Conservation (phyloP, 2,113 vertebrate genomes). For the Ailuropoda melanoleuca region DNA sequence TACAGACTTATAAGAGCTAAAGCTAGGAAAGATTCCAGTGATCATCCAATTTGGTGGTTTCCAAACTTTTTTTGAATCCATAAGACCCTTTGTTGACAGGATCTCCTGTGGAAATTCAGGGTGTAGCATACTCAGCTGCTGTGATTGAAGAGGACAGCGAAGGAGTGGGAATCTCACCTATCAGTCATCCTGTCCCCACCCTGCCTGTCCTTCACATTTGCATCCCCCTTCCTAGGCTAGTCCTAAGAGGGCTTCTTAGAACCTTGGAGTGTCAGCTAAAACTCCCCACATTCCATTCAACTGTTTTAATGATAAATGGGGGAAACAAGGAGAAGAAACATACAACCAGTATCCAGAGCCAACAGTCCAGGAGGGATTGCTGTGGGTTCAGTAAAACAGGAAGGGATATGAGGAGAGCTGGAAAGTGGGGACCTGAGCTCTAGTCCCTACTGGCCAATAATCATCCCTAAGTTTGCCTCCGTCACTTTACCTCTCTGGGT, state of each 20-base stretch:
- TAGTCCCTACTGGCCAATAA: too few species aligned
- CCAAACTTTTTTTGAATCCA: not conserved
- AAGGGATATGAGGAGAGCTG: not conserved
- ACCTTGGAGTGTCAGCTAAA: not conserved
- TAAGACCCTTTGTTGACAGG: not conserved
- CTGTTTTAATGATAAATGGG: not conserved
- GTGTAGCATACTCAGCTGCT: not conserved
- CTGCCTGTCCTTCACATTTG: not conserved
- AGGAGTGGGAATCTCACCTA: not conserved
- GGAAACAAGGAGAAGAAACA: not conserved
- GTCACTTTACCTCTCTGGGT: not conserved
- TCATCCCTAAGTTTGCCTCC: rapidly evolving
- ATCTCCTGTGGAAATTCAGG: not conserved
- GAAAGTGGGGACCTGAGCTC: not conserved
- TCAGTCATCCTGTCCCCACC: not conserved
- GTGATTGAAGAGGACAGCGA: not conserved
- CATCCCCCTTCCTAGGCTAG: not conserved
- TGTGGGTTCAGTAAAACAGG: not conserved
- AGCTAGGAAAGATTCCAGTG: not conserved
- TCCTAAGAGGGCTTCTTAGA: not conserved
- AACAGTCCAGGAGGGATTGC: not conserved
- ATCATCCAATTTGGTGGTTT: not conserved
- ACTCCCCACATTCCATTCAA: not conserved
- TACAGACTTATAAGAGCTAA: not conserved
- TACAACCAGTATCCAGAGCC: rapidly evolving